Conservation (phyloP, 2,113 vertebrate genomes). For the Apodemus sylvaticus region DNA sequence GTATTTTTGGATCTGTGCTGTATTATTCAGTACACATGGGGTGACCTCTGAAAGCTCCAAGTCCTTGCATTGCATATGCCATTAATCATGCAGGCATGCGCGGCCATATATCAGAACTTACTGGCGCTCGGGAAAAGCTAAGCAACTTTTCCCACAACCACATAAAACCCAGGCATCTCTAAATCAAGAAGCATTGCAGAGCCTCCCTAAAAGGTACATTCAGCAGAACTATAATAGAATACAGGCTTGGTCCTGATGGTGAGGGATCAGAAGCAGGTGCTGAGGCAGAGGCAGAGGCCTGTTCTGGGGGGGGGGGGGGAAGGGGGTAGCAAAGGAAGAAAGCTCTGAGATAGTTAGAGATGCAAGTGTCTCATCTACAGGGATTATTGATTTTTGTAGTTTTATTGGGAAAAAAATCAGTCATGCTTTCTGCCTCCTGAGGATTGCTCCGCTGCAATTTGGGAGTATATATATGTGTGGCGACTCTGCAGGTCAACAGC, state of each 20-base stretch:
- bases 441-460: slow-evolving; percentile 41
- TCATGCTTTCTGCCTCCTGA: slow-evolving; percentile 70
- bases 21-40: slow-evolving; percentile 67
- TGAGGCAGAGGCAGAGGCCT: slow-evolving; percentile 24
- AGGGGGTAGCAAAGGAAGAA: slow-evolving; percentile 28
- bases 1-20: slow-evolving; percentile 76
- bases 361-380: background rate
- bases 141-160: slow-evolving; percentile 69
- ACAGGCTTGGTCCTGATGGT: slow-evolving; percentile 4
- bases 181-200: slow-evolving; percentile 71
- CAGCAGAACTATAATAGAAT: slow-evolving; percentile 52
- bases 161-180: slow-evolving; percentile 60
- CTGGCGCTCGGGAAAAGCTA: slow-evolving; percentile 63
- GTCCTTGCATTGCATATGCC: slow-evolving; percentile 17
- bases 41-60: slow-evolving; percentile 67
- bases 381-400: slow-evolving; percentile 71
- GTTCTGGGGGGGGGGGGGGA: background rate
- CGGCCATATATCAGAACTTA: slow-evolving; percentile 67
- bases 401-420: slow-evolving; percentile 78
- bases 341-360: slow-evolving; percentile 55
- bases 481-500: slow-evolving; percentile 63
- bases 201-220: slow-evolving; percentile 53
- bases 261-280: background rate
- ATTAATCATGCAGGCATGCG: slow-evolving; percentile 65
- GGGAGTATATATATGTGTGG: slow-evolving; percentile 13